These are phyloP conservation scores for Matsumyia berberina DNA, from an alignment of 2,888 invertebrate species.

Conservation along the genomic window DNA sequence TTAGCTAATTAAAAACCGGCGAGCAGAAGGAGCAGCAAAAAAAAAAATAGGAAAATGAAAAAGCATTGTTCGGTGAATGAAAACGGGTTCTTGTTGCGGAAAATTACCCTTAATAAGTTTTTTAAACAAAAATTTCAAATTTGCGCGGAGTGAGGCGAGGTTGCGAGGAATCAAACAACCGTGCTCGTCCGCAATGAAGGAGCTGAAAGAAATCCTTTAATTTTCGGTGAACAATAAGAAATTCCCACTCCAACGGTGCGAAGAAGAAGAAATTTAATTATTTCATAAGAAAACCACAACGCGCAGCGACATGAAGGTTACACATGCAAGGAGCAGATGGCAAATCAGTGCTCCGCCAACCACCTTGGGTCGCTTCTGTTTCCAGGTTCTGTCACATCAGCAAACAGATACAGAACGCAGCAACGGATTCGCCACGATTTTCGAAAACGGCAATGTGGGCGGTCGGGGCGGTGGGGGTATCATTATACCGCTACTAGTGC, in stretches of 20 bases:
- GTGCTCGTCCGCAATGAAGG: background rate
- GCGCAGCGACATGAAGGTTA: conserved; percentile 8
- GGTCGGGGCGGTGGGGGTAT: conserved; percentile 8
- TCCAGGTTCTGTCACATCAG: conserved; percentile 25
- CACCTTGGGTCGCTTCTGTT: background rate
- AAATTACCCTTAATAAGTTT: conserved; percentile 45
- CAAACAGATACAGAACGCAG: conserved; percentile 27
- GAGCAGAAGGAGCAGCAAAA: background rate
- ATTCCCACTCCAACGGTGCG: background rate
- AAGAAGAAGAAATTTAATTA: conserved; percentile 34
- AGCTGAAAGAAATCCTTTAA: conserved; percentile 9
- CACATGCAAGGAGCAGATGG: conserved; percentile 43
- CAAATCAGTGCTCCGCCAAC: conserved; percentile 25
- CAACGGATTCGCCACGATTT: conserved; percentile 2
- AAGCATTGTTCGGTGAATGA: conserved; percentile 23
- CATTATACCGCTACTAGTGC: conserved; percentile 31
- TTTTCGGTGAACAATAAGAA: conserved; percentile 35
- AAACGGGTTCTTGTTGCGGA: conserved; percentile 44
- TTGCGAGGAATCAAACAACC: background rate
- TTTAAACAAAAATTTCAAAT: conserved; percentile 7
- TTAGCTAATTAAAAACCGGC: conserved; percentile 62
- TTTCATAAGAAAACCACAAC: conserved; percentile 34
- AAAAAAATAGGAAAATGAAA: conserved; percentile 3
- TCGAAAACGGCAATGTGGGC: conserved; percentile 51
- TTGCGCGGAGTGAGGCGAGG: background rate